Base-by-base conservation (phyloP, 2,888 invertebrate species). In the Dolichomitus sp. region DNA sequence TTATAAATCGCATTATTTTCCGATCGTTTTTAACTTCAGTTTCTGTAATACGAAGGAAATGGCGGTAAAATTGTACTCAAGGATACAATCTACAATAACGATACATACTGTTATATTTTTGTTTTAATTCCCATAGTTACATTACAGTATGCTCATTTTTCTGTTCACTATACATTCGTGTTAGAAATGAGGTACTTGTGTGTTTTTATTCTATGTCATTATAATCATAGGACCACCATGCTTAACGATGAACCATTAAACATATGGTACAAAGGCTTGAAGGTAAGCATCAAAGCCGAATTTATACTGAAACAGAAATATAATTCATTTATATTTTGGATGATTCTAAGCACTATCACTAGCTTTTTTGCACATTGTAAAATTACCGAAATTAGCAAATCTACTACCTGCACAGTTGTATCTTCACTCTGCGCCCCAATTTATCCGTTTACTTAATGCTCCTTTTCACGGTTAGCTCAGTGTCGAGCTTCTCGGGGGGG, bases 361-460 rank as follows among this genome's bases (percentile, higher is more conserved):
- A 17, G 48, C 4, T 17, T 48, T 17, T 48, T 48, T 48, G 4
- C n/a, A n/a, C 4, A 48, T 0, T 48, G 17, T 17, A n/a, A 48
- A 48, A 48, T 48, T 6, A 48, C 48, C 12, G 45, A 4, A 45
- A 14, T 45, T n/a, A 45, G 45, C 14, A 45, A 12, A 14, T 45
- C 45, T 11, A 45, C 14, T 45, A 14, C 45, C 12, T 45, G 14
- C n/a, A 45, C 2, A 45, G 12, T n/a, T 45, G n/a, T n/a, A 17
- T 17, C 23, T 37, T 52, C 68, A 40, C 52, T 52, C 19, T 57
- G 7, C 33, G 30, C 19, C 12, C 17, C 17, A 19, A 54, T 52
- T 45, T 27, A 11, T 57, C n/a, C 42, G n/a, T 70, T 54, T 42
- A 30, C 57, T 42, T 57, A 42, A 70, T 40, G 9, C 40, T 23